Percentiles rank a stretch among this genome's conserved stretches.
phyloP scores from a whole-genome alignment of 2,113 vertebrate genomes.

The Sander vitreus region DNA sequence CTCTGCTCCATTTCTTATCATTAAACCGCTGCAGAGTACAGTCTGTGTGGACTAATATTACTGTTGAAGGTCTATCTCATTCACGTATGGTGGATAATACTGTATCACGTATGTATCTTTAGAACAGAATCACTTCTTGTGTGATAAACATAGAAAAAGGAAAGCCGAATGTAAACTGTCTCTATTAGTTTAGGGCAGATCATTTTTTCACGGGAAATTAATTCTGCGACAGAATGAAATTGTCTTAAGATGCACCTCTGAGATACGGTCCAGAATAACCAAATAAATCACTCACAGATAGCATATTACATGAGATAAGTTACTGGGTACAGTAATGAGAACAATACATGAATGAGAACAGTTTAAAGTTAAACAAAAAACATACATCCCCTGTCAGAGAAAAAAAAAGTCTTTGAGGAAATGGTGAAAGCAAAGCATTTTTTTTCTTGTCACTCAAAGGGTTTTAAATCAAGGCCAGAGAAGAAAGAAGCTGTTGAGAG shows the following conservation, averaged over 20 bases:
- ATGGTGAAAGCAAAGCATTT: not conserved
- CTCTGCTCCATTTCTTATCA: not conserved
- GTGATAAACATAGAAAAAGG: not conserved
- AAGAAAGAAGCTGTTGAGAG: conserved; percentile 20
- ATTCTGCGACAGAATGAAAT: conserved; percentile 32
- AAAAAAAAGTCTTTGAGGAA: not conserved
- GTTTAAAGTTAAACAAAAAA: conserved; percentile 19
- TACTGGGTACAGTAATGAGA: not conserved
- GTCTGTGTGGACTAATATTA: not conserved
- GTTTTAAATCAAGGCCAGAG: conserved; percentile 37
- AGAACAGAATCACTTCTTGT: not conserved
- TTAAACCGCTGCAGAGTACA: conserved; percentile 4
- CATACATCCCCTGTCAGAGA: not conserved
- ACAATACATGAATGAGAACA: not conserved
- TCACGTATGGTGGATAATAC: not conserved
- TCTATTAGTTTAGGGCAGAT: conserved; percentile 22
- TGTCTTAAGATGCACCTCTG: conserved; percentile 19
- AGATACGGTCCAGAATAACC: not conserved
- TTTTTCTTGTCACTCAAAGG: conserved; percentile 5
- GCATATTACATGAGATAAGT: not conserved
- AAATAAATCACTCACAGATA: not conserved
- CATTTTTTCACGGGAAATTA: conserved; percentile 52
- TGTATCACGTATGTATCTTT: not conserved
- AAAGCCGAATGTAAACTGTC: not conserved
- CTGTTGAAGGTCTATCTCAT: not conserved